Evolutionary conservation across 2,888 invertebrate genomes (phyloP).

Genomic region (Epirrhoe tristata): DNA sequence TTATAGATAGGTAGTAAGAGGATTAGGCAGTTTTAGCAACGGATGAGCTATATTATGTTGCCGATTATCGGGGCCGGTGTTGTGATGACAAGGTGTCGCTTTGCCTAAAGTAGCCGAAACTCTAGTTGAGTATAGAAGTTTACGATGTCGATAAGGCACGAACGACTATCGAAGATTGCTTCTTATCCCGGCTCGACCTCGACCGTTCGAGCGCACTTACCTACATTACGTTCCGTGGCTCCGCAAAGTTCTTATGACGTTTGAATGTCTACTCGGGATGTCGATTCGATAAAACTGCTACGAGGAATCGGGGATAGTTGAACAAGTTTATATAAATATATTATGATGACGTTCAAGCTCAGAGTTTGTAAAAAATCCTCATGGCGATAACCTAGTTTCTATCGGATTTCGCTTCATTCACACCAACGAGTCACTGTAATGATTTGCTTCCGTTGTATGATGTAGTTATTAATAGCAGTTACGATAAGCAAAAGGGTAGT

Average conservation of each 20-base stretch:
- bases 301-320: not conserved
- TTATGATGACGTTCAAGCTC: not conserved
- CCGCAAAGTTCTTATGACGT: conserved; percentile 47
- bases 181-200: conserved; percentile 55
- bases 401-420: too few species aligned
- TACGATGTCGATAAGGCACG: conserved; percentile 74
- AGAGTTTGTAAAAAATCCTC: not conserved
- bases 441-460: too few species aligned
- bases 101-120: conserved; percentile 47
- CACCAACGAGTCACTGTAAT: too few species aligned
- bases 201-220: conserved; percentile 47
- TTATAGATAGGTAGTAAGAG: conserved; percentile 42
- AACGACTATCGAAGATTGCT: conserved; percentile 59
- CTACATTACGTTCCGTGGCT: conserved; percentile 43
- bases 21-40: conserved; percentile 50
- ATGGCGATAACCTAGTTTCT: too few species aligned
- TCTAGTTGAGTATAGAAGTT: conserved; percentile 45
- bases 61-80: conserved; percentile 40
- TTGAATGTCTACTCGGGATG: conserved; percentile 30
- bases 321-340: not conserved
- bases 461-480: not conserved
- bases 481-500: not conserved
- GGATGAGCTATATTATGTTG: conserved; percentile 47
- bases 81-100: conserved; percentile 56
- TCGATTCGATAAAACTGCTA: conserved; percentile 13